Evolutionary conservation across 2,888 invertebrate species (phyloP).

Genomic region (Drosophila sordidapex): DNA sequence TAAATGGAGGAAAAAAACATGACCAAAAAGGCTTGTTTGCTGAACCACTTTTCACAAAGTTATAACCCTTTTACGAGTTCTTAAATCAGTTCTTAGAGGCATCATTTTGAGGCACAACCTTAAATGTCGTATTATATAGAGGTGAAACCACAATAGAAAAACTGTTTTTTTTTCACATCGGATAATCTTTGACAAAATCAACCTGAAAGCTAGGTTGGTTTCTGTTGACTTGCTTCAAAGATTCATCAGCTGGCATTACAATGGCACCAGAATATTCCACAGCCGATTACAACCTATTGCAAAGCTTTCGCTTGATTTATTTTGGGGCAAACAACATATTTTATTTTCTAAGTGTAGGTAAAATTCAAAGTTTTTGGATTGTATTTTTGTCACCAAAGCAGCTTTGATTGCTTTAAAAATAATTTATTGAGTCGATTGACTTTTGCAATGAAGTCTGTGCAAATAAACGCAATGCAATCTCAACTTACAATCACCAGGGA

Average conservation of each 20-base stretch:
- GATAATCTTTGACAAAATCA: neutral
- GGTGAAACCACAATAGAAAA: neutral
- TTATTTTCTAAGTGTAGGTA: conserved; percentile 4
- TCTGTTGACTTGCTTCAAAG: neutral
- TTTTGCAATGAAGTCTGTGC: conserved; percentile 71
- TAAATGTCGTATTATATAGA: neutral
- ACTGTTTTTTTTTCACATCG: neutral
- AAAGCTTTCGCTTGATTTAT: neutral
- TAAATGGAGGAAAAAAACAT: too few relatives aligned
- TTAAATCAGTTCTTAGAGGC: neutral
- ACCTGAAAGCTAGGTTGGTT: neutral
- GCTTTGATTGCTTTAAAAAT: conserved; percentile 80
- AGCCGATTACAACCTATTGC: neutral
- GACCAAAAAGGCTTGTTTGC: accelerated
- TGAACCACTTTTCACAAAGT: too few relatives aligned
- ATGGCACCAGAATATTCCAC: neutral
- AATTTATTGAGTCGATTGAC: conserved; percentile 82
- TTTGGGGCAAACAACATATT: neutral
- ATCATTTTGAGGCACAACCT: too few relatives aligned
- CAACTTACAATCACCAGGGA: conserved; percentile 66
- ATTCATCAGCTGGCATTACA: neutral
- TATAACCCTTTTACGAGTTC: too few relatives aligned
- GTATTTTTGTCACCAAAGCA: conserved; percentile 71
- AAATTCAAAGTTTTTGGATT: conserved; percentile 53
- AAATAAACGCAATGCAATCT: conserved; percentile 78